phyloP scores from a whole-genome alignment of 2,113 vertebrate species.

The Rhegmatorhina hoffmannsi region DNA sequence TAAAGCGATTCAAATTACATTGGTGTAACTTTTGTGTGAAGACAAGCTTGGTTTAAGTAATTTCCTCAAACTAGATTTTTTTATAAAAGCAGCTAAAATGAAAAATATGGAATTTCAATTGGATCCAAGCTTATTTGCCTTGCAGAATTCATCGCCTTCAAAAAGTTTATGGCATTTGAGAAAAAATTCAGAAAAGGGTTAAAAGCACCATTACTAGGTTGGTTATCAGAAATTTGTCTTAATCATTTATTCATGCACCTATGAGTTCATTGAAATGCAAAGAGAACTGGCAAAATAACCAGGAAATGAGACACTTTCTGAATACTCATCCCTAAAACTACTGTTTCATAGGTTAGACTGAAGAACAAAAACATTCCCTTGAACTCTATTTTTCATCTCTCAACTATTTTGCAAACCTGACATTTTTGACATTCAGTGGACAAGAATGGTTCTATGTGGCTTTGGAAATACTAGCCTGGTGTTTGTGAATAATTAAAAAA shows the following conservation, averaged over 20 bases:
- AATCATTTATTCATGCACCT: neutral
- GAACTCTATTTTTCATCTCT: neutral
- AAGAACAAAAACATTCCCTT: neutral
- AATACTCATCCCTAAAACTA: neutral
- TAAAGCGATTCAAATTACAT: conserved; percentile 58
- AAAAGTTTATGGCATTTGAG: neutral
- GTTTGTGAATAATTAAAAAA: neutral
- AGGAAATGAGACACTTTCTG: neutral
- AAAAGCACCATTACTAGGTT: neutral
- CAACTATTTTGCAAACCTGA: neutral
- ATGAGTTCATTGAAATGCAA: neutral
- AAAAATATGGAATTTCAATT: neutral
- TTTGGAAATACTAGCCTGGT: neutral
- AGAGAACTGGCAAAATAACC: neutral
- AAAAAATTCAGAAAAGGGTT: neutral
- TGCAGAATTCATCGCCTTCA: neutral
- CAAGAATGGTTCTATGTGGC: neutral
- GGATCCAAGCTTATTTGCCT: neutral
- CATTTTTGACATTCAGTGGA: neutral
- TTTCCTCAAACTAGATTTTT: neutral
- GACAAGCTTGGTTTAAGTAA: conserved; percentile 36
- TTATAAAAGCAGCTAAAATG: neutral
- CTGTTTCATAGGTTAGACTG: neutral
- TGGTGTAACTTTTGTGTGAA: conserved; percentile 20
- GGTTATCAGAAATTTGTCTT: neutral